Evolutionary conservation across 2,113 vertebrate genomes (phyloP), one percentile per base, ranked within the genome.

Genomic region (Narcine bancroftii): DNA sequence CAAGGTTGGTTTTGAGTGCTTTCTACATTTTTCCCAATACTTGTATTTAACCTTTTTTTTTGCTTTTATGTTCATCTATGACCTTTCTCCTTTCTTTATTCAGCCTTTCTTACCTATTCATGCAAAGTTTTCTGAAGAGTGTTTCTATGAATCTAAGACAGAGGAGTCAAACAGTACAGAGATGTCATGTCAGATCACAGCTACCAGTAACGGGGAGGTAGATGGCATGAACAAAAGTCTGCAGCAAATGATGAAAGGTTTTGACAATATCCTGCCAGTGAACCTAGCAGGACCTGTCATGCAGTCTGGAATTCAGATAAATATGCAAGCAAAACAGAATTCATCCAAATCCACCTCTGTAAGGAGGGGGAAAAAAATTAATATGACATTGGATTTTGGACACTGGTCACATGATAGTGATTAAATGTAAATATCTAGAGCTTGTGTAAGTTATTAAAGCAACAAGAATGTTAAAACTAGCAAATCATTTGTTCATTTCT

Each of bases 321-420:
- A 97, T 96, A 97, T 98, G 97, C 96, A 97, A 97, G 96, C 97
- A 95, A 97, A 97, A 96, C 97, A 97, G 96, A 98, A 98, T 96
- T 97, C 97, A 94, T 97, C 97, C 95, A 96, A 97, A 97, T 97
- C 97, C 95, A 97, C 97, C 93, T 96, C 96, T 94, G 96, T 97
- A 95, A 96, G 97, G 95, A 96, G 96, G 95, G 98, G 98, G 92
- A 97, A 96, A 96, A 98, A 97, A 95, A 96, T 98, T 96, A 96
- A 98, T 96, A 97, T 99, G 97, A 96, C 97, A 93, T 92, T 97
- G 95, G 96, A 95, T 96, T 97, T 98, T 97, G 97, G 95, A 95
- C 95, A 95, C 94, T 96, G 97, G 96, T 96, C 97, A 93, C 97
- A 97, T 93, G 96, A 96, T 93, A 97, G 97, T 92, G 95, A 97